Percentiles rank a stretch among this genome's conserved stretches.
Conservation (phyloP, 2,113 vertebrate species). For the Sebastes schlegelii region DNA sequence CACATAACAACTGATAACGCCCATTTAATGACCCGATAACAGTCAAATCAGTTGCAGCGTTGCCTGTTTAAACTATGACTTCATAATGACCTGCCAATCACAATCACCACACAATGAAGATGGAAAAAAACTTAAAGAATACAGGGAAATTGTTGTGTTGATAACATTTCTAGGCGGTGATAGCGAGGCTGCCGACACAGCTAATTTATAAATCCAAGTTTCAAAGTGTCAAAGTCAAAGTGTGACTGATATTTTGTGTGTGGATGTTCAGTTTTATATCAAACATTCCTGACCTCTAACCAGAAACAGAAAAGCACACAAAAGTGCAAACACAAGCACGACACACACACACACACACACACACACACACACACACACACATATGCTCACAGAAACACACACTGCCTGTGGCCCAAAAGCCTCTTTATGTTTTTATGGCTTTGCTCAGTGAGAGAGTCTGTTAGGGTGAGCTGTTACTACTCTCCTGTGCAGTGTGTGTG, state of each 20-base stretch:
- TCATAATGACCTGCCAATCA: not conserved
- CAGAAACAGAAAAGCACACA: slow-evolving; percentile 34
- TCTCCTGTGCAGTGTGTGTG: slow-evolving; percentile 54
- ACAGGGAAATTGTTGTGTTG: not conserved
- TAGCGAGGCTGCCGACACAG: not conserved
- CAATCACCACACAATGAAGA: not conserved
- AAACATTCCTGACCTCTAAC: slow-evolving; percentile 27
- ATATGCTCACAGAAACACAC: slow-evolving; percentile 2
- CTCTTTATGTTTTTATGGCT: slow-evolving; percentile 70
- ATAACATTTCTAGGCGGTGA: not conserved
- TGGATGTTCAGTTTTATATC: slow-evolving; percentile 34
- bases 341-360: slow-evolving; percentile 8
- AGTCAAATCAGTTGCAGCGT: no score
- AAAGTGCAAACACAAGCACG: not conserved
- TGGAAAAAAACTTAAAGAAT: not conserved
- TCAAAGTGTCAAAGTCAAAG: not conserved
- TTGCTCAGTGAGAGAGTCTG: slow-evolving; percentile 60
- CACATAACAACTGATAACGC: no score
- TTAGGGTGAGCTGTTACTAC: slow-evolving; percentile 65
- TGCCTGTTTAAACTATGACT: not conserved
- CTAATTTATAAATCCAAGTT: not conserved
- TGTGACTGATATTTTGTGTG: slow-evolving; percentile 22
- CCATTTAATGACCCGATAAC: no score
- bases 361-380: no score
- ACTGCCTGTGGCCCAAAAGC: slow-evolving; percentile 55